Evolutionary conservation across 2,113 vertebrate species (phyloP), one percentile per base, ranked within the genome.

Genomic region (Dipodomys merriami): DNA sequence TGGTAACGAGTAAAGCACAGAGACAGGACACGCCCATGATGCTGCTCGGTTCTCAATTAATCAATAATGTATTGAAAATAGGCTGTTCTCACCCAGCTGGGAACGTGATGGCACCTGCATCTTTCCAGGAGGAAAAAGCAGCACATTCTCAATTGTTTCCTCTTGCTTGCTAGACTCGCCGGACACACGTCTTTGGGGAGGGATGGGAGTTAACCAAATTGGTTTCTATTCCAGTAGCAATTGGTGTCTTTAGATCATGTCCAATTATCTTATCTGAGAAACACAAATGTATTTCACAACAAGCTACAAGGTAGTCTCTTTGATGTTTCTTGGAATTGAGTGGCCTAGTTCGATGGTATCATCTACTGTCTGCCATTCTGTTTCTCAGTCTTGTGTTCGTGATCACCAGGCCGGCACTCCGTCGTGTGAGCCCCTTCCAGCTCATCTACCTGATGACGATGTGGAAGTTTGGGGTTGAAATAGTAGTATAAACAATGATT

Each of bases 141-240:
- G 57, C 88, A 78, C 53, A 62, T 19, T 83, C 30, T 86, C 67
- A 62, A 81, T 74, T 8, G 62, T 88, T 81, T 19, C 29, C 4
- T 69, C 5, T 83, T 69, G 29, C 13, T 85, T 44, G 33, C 72
- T 53, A 92, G 29, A 90, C 39, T 81, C 74, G 85, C 57, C 33
- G 39, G 77, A 80, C 62, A 49, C 35, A 74, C 15, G 39, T 22
- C 29, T 65, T 85, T 20, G 20, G 79, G 25, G 39, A 19, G 69
- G 64, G 53, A 33, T 92, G 33, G 9, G 86, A 68, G 46, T 85
- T 86, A 91, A 87, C 67, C 33, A 85, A 88, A 81, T 0, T 82
- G 30, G 9, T 88, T 88, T 79, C n/a, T 18, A 71, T 79, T 78
- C 20, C 46, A n/a, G 27, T 74, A 57, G 9, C 71, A 89, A 91